phyloP scores from a whole-genome alignment of 92 coral and sea anemone species.

The Bergia puertoricense region DNA sequence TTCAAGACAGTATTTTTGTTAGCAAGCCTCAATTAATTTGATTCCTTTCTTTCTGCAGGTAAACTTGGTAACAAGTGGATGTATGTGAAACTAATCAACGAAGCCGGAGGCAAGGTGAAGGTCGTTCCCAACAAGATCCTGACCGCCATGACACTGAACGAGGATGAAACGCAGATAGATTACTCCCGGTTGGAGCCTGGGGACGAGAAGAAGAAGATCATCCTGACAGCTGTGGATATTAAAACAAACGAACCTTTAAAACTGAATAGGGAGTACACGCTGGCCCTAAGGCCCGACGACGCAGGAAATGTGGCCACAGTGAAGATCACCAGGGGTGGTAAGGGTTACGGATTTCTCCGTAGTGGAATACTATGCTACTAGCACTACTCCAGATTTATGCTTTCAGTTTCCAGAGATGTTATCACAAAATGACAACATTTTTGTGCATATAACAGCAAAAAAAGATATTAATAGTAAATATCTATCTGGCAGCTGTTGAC shows the following conservation, averaged over 20 bases:
- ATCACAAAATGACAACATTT: too few relatives aligned
- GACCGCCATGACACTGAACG: slow-evolving; percentile 58
- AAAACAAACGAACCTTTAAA: slow-evolving; percentile 62
- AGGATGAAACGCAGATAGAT: slow-evolving; percentile 65
- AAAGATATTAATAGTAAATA: too few relatives aligned
- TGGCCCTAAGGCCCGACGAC: slow-evolving; percentile 71
- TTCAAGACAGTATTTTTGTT: background rate
- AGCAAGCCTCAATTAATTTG: background rate
- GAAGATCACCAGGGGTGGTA: slow-evolving; percentile 68
- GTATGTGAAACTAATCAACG: slow-evolving; percentile 62
- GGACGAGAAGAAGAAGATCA: slow-evolving; percentile 70
- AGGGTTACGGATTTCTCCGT: background rate
- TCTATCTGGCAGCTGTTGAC: too few relatives aligned
- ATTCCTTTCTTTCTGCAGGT: background rate
- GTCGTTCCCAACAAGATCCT: slow-evolving; percentile 61
- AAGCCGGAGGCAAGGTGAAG: slow-evolving; percentile 61
- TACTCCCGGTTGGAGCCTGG: slow-evolving; percentile 75
- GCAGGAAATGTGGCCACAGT: slow-evolving; percentile 66
- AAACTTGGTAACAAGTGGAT: slow-evolving; percentile 65
- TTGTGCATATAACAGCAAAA: too few relatives aligned
- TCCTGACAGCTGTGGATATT: slow-evolving; percentile 56
- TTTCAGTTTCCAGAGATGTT: too few relatives aligned
- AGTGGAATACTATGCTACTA: too few relatives aligned
- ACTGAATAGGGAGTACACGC: slow-evolving; percentile 68
- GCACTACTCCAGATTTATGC: too few relatives aligned